A percentile compares a stretch with the other conserved stretches of the same genome.
Evolutionary conservation across 1,140 invertebrate genomes (phyloP).

Genomic region (Brachionus plicatilis): DNA sequence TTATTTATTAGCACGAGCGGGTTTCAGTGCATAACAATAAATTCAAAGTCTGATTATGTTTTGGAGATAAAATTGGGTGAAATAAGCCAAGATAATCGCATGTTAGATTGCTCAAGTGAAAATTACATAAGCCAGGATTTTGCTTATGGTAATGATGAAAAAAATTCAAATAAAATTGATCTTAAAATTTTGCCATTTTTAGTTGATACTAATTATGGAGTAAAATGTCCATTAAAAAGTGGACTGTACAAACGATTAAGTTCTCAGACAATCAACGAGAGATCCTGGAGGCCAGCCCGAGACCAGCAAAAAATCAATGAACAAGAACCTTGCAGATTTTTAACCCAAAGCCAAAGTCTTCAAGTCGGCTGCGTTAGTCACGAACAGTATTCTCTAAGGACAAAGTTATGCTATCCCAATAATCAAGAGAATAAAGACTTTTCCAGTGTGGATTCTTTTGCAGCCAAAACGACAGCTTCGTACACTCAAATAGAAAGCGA

Average conservation of each 20-base stretch:
- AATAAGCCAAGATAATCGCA: not conserved
- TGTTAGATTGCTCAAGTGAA: not conserved
- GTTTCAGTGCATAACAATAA: conserved; percentile 30
- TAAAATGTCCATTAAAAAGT: conserved; percentile 26
- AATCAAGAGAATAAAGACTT: not conserved
- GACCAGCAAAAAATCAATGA: not conserved
- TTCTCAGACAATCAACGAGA: not conserved
- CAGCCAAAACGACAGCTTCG: not conserved
- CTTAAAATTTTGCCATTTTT: not conserved
- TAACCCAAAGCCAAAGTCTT: conserved; percentile 23
- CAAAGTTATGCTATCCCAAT: conserved; percentile 31
- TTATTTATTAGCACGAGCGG: not conserved
- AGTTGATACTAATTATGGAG: conserved; percentile 38
- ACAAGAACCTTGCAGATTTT: conserved; percentile 12
- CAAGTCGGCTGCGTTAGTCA: conserved; percentile 22
- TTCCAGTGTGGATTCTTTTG: not conserved
- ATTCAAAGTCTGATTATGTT: conserved; percentile 29
- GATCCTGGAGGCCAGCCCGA: not conserved
- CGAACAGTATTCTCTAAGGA: conserved; percentile 27
- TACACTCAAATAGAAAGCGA: conserved; percentile 38
- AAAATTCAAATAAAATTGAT: not conserved
- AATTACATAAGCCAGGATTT: not conserved
- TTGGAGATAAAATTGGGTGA: conserved; percentile 21
- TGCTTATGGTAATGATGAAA: not conserved
- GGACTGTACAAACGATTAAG: conserved; percentile 10